These are phyloP conservation scores for Pogoniulus pusillus DNA, from an alignment of 2,797 vertebrate species.

Conservation along the genomic window DNA sequence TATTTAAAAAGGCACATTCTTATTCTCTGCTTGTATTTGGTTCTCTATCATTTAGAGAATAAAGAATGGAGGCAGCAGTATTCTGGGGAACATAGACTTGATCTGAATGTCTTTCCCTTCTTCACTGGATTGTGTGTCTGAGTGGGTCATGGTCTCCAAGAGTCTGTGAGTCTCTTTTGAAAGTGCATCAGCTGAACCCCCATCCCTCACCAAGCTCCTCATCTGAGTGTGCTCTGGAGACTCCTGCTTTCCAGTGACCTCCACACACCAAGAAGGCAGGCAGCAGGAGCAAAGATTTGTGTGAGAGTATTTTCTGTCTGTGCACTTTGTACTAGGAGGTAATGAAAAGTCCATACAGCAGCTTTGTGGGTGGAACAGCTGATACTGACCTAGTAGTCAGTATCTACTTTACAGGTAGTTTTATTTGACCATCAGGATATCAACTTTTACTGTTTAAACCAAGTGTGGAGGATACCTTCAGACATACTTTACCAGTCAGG, in stretches of 20 bases:
- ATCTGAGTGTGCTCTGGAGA: rapidly evolving
- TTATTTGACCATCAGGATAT: neutral
- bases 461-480: neutral
- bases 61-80: neutral
- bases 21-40: neutral
- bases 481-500: neutral
- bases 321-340: neutral
- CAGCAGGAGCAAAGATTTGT: neutral
- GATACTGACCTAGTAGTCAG: neutral
- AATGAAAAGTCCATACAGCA: neutral
- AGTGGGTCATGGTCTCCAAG: neutral
- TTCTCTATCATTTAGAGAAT: neutral
- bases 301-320: neutral
- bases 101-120: neutral
- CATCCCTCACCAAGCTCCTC: neutral
- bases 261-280: neutral
- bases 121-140: neutral
- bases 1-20: neutral
- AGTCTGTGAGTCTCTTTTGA: neutral
- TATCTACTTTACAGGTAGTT: neutral
- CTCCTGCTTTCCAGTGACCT: neutral
- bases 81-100: neutral
- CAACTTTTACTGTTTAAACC: neutral
- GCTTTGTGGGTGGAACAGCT: neutral
- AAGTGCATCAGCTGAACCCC: neutral